Base-by-base conservation (phyloP, 2,113 vertebrate genomes). In the Pteronura brasiliensis region DNA sequence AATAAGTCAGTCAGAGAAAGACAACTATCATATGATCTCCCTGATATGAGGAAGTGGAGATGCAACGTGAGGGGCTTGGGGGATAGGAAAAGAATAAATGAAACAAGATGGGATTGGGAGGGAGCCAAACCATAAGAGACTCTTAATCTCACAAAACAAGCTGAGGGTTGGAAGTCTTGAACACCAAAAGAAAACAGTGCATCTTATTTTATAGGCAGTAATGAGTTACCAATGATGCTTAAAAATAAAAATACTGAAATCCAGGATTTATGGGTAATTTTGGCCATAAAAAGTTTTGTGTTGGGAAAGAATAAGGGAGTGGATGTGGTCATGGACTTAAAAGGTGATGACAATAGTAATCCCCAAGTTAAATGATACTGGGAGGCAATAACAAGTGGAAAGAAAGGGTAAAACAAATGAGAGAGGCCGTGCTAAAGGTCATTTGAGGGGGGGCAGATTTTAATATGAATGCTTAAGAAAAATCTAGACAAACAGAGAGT, bases 211-310 rank as follows among this genome's bases (percentile, higher is more conserved):
- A 95, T 17, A 95, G 27, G 15, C n/a, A 82, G 3, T 49, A 21
- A 76, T 49, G 13, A 88, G 39, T 88, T 65, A 83, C 31, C n/a
- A 80, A 4, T 89, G 49, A 42, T 87, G 18, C 9, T 89, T 52
- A 93, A 36, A 82, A 82, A 88, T 92, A 55, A n/a, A 96, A 84
- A 94, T 63, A 87, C 69, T 92, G 15, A 90, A 95, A 95, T 71
- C 29, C 17, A 72, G 67, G 21, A 86, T 57, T 83, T 63, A 14
- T 27, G 69, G 67, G 21, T 25, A 29, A 90, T 76, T 86, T 74
- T 80, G 27, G 23, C 29, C 14, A 69, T 71, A 91, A 44, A 1
- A 36, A 55, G 29, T 20, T 11, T 12, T 76, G 0, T 55, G 2
- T 0, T 71, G 20, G 21, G 15, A 25, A 94, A 88, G 18, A 25